These are phyloP conservation scores for Eupelmus urozonus DNA, from an alignment of 2,888 invertebrate genomes.

Conservation along the genomic window DNA sequence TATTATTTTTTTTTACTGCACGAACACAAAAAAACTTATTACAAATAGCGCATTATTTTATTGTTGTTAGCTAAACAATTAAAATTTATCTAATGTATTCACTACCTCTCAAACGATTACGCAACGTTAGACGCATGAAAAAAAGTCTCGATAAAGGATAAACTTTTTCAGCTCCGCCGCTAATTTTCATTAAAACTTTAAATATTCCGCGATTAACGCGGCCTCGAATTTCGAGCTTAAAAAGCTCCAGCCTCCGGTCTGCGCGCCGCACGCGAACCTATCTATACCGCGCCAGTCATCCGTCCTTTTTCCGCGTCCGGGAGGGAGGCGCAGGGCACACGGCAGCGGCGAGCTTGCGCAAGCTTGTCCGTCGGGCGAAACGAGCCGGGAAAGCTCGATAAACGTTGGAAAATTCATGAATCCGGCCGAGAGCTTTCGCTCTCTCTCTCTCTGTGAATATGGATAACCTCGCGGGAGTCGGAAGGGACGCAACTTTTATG, in stretches of 20 bases:
- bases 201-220: constrained; percentile 10
- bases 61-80: too few relatives aligned
- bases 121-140: constrained; percentile 1
- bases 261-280: too few relatives aligned
- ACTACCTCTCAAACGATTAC: too few relatives aligned
- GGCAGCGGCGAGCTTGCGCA: too few relatives aligned
- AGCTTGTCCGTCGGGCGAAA: constrained; percentile 6
- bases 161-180: neutral
- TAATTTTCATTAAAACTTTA: constrained; percentile 48
- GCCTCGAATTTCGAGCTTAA: constrained; percentile 19
- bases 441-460: too few relatives aligned
- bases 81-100: too few relatives aligned
- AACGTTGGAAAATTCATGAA: constrained; percentile 57
- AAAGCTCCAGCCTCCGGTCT: neutral
- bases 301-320: constrained; percentile 2
- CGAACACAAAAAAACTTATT: too few relatives aligned
- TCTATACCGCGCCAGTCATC: neutral
- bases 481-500: constrained; percentile 43
- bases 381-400: constrained; percentile 42
- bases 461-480: constrained; percentile 35
- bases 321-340: too few relatives aligned
- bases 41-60: too few relatives aligned
- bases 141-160: neutral
- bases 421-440: neutral
- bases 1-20: too few relatives aligned